A percentile compares a stretch with the other conserved stretches of the same genome.
Evolutionary conservation across 92 coral and sea anemone species (phyloP).

Genomic region (Scolanthus callimorphus): DNA sequence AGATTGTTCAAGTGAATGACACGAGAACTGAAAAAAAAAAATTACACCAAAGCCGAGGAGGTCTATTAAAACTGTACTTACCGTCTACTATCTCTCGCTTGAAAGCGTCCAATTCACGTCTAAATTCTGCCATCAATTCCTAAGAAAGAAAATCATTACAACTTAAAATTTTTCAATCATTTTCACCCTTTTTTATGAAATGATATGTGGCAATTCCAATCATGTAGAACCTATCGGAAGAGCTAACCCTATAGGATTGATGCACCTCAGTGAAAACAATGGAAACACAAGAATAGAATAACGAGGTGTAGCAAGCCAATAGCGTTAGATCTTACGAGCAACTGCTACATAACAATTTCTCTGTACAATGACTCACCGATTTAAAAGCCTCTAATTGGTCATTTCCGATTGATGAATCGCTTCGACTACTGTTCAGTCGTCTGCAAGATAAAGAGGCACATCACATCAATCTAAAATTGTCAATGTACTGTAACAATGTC

Average conservation of each 20-base stretch:
- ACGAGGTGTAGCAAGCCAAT: too few species aligned
- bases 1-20: too few species aligned
- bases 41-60: too few species aligned
- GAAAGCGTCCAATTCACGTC: conserved; percentile 73
- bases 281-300: not conserved
- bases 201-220: too few species aligned
- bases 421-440: conserved; percentile 26
- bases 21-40: too few species aligned
- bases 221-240: too few species aligned
- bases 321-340: too few species aligned
- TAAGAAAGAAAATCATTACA: conserved; percentile 11
- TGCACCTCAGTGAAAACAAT: not conserved
- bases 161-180: not conserved
- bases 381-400: conserved; percentile 80
- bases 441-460: not conserved
- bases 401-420: conserved; percentile 48
- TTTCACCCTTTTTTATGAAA: too few species aligned
- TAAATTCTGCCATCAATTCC: conserved; percentile 82
- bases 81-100: conserved; percentile 84
- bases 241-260: too few species aligned
- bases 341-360: not conserved
- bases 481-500: too few species aligned
- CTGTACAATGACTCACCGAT: conserved; percentile 51
- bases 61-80: too few species aligned
- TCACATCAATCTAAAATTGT: too few species aligned